A percentile compares a stretch with the other conserved stretches of the same genome.
These are phyloP conservation scores for Leucoraja ocellata DNA, from an alignment of 2,797 vertebrate genomes.

Conservation along the genomic window DNA sequence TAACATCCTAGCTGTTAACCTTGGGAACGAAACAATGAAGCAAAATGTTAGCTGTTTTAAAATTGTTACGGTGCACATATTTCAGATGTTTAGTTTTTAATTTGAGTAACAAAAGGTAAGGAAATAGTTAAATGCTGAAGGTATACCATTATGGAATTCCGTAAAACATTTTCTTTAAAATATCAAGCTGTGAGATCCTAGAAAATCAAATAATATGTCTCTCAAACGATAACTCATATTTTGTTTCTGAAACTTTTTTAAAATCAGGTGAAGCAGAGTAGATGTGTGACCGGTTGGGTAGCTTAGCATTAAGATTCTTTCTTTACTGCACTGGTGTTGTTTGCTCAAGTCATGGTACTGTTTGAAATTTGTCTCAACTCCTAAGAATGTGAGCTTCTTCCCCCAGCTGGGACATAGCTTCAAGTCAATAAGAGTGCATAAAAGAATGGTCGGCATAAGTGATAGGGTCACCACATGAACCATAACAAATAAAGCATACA, in stretches of 20 bases:
- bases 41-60: slow-evolving; percentile 40
- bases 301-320: slow-evolving; percentile 26
- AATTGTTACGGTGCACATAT: slow-evolving; percentile 52
- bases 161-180: not conserved
- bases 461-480: not conserved
- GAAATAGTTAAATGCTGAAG: slow-evolving; percentile 46
- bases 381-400: not conserved
- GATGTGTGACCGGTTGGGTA: not conserved
- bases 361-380: not conserved
- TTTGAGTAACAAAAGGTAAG: slow-evolving; percentile 45
- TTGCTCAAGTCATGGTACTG: not conserved
- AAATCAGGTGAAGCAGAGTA: not conserved
- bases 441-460: not conserved
- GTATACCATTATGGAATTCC: slow-evolving; percentile 17
- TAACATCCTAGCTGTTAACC: slow-evolving; percentile 48
- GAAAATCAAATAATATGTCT: not conserved
- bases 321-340: slow-evolving; percentile 1
- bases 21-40: slow-evolving; percentile 39
- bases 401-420: not conserved
- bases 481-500: not conserved
- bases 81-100: slow-evolving; percentile 46
- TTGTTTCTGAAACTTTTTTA: not conserved
- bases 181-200: not conserved
- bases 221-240: not conserved
- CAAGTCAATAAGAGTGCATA: not conserved